Base-by-base conservation (phyloP, 2,888 invertebrate genomes). In the Mesopsocus fuscifrons region DNA sequence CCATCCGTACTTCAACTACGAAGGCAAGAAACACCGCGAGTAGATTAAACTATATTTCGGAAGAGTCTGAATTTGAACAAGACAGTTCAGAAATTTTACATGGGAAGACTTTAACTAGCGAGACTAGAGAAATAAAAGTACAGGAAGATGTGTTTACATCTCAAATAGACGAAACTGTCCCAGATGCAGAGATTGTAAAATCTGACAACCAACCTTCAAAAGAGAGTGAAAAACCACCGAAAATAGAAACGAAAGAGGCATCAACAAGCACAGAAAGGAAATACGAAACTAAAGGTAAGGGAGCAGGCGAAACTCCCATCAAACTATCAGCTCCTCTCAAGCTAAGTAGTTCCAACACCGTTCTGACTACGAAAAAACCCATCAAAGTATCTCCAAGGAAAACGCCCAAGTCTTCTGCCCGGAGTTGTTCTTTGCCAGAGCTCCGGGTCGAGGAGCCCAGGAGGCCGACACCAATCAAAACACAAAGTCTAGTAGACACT, bases 361-460 rank as follows among this genome's bases (percentile, higher is more conserved):
- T 38, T 3, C 11, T 38, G 4, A 16, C 17, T 13, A 38, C 17
- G 15, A 9, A 16, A 21, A 20, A 15, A 6, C 16, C 16, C 6
- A 38, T 38, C 18, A n/a, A 38, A 13, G 20, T 38, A 20, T 38
- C 38, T 3, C 38, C 38, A 5, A 38, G 38, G 38, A 15, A 5
- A 20, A 13, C 5, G 11, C n/a, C 38, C 15, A 21, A 17, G n/a
- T 20, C 8, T 9, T 16, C 34, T 18, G 8, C n/a, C 13, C 17
- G 38, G 20, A 13, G 21, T 13, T 38, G n/a, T 18, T 38, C 38
- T 6, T 20, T 38, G 17, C 38, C 38, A 5, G 38, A 38, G 20
- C 21, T 38, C 13, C 17, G n/a, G 21, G 11, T 20, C 6, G 17
- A 15, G 18, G 20, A 17, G 17, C 38, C 38, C 13, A 38, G 20